Percentiles rank a stretch among this genome's conserved stretches.
Conservation (phyloP, 2,113 vertebrate species). For the Cairina moschata region DNA sequence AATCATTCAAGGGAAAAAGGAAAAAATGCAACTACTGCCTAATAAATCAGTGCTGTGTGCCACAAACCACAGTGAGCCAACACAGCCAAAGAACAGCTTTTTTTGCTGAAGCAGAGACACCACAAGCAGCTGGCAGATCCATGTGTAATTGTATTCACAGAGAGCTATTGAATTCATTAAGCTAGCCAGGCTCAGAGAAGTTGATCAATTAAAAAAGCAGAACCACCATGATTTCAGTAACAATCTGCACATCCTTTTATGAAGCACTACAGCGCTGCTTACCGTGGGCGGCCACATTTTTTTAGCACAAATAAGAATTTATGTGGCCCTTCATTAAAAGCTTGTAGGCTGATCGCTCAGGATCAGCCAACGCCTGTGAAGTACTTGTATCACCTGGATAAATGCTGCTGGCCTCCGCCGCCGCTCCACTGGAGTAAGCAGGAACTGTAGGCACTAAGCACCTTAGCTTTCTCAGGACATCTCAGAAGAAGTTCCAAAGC, state of each 20-base stretch:
- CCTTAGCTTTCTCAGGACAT: neutral
- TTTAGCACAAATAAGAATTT: neutral
- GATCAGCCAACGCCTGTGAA: neutral
- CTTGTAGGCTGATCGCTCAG: neutral
- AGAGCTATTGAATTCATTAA: constrained; percentile 58
- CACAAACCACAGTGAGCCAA: constrained; percentile 75
- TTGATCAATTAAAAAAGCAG: constrained; percentile 34
- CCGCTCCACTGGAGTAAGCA: neutral
- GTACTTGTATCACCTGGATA: neutral
- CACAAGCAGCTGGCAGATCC: constrained; percentile 77
- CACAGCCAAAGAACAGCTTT: constrained; percentile 61
- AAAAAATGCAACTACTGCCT: constrained; percentile 72
- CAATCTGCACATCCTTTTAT: neutral
- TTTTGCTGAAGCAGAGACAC: constrained; percentile 73
- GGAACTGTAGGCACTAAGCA: neutral
- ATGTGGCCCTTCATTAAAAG: neutral
- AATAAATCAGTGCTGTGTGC: constrained; percentile 65
- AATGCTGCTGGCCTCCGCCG: neutral
- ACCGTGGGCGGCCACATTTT: neutral
- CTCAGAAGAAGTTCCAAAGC: neutral
- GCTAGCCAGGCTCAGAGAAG: constrained; percentile 1
- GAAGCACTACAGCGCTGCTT: neutral
- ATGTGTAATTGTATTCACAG: constrained; percentile 74
- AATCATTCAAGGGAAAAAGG: constrained; percentile 70
- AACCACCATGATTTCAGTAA: neutral